Conservation (phyloP, 2,888 invertebrate species). For the Molanna angustata region DNA sequence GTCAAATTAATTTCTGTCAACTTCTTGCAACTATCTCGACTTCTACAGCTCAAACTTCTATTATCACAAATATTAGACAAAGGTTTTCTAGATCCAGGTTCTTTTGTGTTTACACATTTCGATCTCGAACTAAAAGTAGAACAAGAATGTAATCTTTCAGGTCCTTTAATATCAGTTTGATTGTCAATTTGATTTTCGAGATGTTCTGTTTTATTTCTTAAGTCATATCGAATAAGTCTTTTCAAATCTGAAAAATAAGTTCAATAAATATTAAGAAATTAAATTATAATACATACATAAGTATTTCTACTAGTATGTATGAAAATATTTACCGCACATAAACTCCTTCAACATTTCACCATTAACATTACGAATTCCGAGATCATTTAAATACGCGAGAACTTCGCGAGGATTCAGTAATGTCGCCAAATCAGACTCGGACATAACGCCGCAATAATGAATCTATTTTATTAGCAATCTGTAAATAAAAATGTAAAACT, state of each 20-base stretch:
- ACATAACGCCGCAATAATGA: no score
- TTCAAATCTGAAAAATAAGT: slow-evolving; percentile 58
- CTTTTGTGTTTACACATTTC: slow-evolving; percentile 36
- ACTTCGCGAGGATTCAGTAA: slow-evolving; percentile 46
- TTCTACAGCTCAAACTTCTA: no score
- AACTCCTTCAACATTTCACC: slow-evolving; percentile 74
- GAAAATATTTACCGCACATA: slow-evolving; percentile 65
- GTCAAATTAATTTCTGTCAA: no score
- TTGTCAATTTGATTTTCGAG: slow-evolving; percentile 35
- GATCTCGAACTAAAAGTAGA: slow-evolving; percentile 52
- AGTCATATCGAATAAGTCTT: slow-evolving; percentile 62
- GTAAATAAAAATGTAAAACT: no score
- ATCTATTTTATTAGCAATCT: no score
- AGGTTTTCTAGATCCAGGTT: slow-evolving; percentile 5
- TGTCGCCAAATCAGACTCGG: background rate
- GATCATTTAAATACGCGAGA: slow-evolving; percentile 67
- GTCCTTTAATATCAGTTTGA: slow-evolving; percentile 37
- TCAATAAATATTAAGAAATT: background rate
- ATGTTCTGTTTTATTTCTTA: slow-evolving; percentile 44
- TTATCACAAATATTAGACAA: slow-evolving; percentile 6
- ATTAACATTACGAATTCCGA: slow-evolving; percentile 74
- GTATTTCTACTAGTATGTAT: background rate
- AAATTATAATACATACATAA: background rate
- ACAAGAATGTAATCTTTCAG: slow-evolving; percentile 49
- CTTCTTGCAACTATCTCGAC: no score